Evolutionary conservation across 2,797 vertebrate genomes (phyloP).

Genomic region (Pipistrellus pygmaeus): DNA sequence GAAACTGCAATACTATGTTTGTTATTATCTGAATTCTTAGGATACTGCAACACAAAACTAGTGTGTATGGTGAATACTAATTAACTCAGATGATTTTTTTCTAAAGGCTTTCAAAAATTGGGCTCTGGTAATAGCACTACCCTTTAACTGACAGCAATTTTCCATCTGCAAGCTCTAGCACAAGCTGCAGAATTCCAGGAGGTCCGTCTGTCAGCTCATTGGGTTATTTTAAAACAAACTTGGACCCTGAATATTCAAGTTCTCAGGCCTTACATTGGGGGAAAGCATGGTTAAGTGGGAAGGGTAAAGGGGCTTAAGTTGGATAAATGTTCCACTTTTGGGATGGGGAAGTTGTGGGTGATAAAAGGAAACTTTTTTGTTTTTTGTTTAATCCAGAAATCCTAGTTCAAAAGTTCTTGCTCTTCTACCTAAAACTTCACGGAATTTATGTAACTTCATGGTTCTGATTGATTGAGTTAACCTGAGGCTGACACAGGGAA

Average conservation of each 20-base stretch:
- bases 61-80: conserved; percentile 77
- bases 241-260: conserved; percentile 69
- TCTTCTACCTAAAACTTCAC: not conserved
- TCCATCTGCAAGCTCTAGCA: conserved; percentile 84
- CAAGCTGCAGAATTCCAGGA: conserved; percentile 82
- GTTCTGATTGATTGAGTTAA: not conserved
- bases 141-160: conserved; percentile 81
- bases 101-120: conserved; percentile 78
- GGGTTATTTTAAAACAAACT: conserved; percentile 82
- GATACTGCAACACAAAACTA: conserved; percentile 65
- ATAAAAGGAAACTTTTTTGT: not conserved
- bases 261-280: conserved; percentile 45
- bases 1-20: conserved; percentile 6
- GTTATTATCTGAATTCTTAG: conserved; percentile 67
- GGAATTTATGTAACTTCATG: not conserved
- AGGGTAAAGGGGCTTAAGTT: not conserved
- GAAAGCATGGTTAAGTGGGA: not conserved
- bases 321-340: not conserved
- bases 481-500: not conserved
- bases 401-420: conserved; percentile 5
- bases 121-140: conserved; percentile 72
- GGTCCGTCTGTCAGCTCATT: conserved; percentile 82
- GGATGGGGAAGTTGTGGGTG: not conserved
- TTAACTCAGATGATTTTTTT: conserved; percentile 74
- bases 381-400: conserved; percentile 47